phyloP scores from a whole-genome alignment of 2,888 invertebrate species.

The Drosophila nr. fundita region DNA sequence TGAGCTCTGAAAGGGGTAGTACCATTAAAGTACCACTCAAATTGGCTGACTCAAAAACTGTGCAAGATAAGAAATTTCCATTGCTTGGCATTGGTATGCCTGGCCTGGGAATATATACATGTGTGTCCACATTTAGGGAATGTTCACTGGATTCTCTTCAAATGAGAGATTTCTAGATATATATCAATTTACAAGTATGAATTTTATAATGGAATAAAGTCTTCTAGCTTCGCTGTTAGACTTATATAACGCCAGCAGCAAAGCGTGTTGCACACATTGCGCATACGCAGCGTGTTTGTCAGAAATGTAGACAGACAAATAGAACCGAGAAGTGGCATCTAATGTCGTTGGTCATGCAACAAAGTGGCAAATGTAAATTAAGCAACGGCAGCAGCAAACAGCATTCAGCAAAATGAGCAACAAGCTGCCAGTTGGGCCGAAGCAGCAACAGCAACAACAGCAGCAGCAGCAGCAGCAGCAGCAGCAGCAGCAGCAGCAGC shows the following conservation, averaged over 20 bases:
- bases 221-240: background rate
- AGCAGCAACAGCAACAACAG: background rate
- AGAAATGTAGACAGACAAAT: background rate
- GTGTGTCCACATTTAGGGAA: background rate
- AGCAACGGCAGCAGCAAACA: constrained; percentile 6
- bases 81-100: no score
- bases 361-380: constrained; percentile 19
- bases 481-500: background rate
- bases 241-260: background rate
- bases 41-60: no score
- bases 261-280: constrained; percentile 1
- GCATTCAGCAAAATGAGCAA: background rate
- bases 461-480: background rate
- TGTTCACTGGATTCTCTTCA: no score
- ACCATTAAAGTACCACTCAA: no score
- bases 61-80: no score
- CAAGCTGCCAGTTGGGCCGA: constrained; percentile 25
- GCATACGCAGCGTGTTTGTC: constrained; percentile 32
- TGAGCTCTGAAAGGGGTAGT: background rate
- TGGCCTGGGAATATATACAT: no score
- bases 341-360: background rate
- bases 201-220: no score
- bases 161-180: no score
- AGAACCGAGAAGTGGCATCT: constrained; percentile 3
- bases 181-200: background rate